Evolutionary conservation across 2,888 invertebrate species (phyloP), one percentile per base, ranked within the genome.

Genomic region (Notocelia uddmanniana): DNA sequence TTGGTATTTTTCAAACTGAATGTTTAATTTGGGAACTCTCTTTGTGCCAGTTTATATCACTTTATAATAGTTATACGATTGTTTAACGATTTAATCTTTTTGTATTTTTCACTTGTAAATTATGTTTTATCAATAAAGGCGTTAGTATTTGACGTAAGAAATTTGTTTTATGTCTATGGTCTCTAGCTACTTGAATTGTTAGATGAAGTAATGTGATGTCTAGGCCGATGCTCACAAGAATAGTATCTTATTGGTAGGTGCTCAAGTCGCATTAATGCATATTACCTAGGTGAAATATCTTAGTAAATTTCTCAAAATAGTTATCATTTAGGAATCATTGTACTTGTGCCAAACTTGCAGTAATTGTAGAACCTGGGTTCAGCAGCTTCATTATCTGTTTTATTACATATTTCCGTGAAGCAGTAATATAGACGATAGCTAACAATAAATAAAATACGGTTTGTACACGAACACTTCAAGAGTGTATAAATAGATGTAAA

Each of bases 401-500:
- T 60, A 15, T 54, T 66, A 54, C 26, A 37, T 58, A 64, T 15
- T 69, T 62, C 57, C 37, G 34, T 64, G 21, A 69, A 48, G 31
- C 55, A 21, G 52, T 60, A 62, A 13, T 26, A 19, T 52, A 45
- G 59, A 52, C 45, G 23, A 59, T 58, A 54, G 54, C 31, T 67
- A 71, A 66, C 52, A n/a, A 59, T 52, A 41, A 54, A 45, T 71
- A 71, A 37, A 70, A 66, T 71, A 52, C 59, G 54, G 52, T 71
- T 71, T 54, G 59, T 66, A 71, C 58, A 59, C 67, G 48, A 55
- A 67, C 66, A 52, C 64, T 59, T 64, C 15, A 19, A 69, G 26
- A 26, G 41, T 62, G 71, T 67, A 67, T 67, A 62, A 67, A 62
- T 62, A 55, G 54, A 45, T 52, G 31, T 66, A 66, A 72, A 72